Base-by-base conservation (phyloP, 2,888 invertebrate genomes). In the Drosophila neutralis region DNA sequence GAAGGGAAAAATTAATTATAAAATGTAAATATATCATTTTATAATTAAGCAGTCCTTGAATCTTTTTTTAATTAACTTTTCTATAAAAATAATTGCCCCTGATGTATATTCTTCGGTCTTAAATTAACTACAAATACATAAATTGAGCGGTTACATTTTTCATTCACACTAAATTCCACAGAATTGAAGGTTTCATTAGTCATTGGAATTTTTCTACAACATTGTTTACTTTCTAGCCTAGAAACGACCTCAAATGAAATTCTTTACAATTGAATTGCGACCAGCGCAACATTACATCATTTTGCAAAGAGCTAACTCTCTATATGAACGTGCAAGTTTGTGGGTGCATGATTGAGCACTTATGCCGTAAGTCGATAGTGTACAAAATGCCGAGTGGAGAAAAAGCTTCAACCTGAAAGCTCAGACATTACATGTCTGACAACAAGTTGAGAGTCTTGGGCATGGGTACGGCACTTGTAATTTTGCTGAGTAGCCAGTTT, bases 341-440 rank as follows among this genome's bases (percentile, higher is more conserved):
- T 78, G 48, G 58, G 35, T 63, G 72, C 85, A 84, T 84, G 89
- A 85, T 78, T 68, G 88, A 82, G 90, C 85, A 87, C 80, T 89
- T 89, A 73, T 76, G 74, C 60, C 74, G 56, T 72, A 88, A 73
- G 49, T 36, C 62, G 49, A 80, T 69, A 65, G 67, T 73, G 40
- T 63, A 66, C 62, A 63, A 67, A 78, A 61, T 27, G 48, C 54
- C 35, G 56, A 71, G 53, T 57, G 31, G 29, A n/a, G 69, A 54
- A 78, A 85, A 89, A 84, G 85, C 89, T 89, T 76, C 59, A 73
- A 73, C 51, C 72, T 38, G 66, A 85, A 85, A 85, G 87, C 85
- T 85, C 78, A 59, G 49, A 48, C 24, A 56, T 83, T 77, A 77
- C 83, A 81, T 45, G 61, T 56, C 60, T 51, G 45, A 58, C 74